Evolutionary conservation across 2,797 vertebrate species (phyloP).

Genomic region (Myotis pilosus): DNA sequence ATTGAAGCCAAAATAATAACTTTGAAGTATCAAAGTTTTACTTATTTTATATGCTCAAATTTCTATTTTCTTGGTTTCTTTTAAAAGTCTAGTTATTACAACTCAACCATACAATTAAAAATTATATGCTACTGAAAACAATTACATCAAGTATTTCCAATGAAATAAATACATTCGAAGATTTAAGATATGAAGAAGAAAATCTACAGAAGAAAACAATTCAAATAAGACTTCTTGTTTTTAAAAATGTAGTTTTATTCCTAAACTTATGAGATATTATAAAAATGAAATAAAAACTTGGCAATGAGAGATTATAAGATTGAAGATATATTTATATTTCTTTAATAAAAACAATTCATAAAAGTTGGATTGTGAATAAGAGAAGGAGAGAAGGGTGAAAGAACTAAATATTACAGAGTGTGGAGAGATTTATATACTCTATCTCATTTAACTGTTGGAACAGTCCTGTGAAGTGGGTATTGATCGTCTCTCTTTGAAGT

Average conservation of each 20-base stretch:
- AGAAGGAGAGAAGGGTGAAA: not conserved
- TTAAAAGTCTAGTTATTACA: not conserved
- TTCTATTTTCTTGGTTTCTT: not conserved
- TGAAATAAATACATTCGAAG: not conserved
- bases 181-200: not conserved
- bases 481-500: not conserved
- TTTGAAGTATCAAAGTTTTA: not conserved
- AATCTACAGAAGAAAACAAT: not conserved
- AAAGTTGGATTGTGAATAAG: not conserved
- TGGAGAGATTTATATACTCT: not conserved
- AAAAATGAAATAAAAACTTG: conserved; percentile 33
- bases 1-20: conserved; percentile 27
- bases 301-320: not conserved
- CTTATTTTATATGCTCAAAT: not conserved
- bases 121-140: not conserved
- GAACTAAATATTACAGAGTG: not conserved
- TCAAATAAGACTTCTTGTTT: conserved; percentile 25
- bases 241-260: not conserved
- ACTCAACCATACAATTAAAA: not conserved
- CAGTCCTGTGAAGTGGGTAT: not conserved
- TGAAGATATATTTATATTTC: not conserved
- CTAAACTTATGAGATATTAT: not conserved
- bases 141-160: not conserved
- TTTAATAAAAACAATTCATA: conserved; percentile 35
- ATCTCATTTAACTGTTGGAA: not conserved